These are phyloP conservation scores for Thera britannica DNA, from an alignment of 2,888 invertebrate genomes.

Conservation along the genomic window DNA sequence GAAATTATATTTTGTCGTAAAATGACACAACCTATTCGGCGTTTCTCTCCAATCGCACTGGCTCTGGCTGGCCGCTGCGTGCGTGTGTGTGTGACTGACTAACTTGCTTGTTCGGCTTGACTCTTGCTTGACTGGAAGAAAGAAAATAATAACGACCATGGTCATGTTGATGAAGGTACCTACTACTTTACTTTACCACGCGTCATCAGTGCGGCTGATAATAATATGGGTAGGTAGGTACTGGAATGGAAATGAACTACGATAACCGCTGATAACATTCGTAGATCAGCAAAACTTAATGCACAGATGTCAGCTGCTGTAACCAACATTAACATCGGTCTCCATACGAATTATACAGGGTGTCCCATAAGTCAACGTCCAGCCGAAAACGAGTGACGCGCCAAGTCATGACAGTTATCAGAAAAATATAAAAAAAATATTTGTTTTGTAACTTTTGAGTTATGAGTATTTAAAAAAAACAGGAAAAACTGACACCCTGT, in stretches of 20 bases:
- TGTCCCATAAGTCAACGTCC: too few species aligned
- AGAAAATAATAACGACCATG: too few species aligned
- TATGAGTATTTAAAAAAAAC: too few species aligned
- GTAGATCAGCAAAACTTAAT: conserved; percentile 4
- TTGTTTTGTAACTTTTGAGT: too few species aligned
- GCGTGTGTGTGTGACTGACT: too few species aligned
- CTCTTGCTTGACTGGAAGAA: not conserved
- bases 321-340: not conserved
- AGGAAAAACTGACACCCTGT: too few species aligned
- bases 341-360: too few species aligned
- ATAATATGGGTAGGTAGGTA: not conserved
- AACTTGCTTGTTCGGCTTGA: not conserved
- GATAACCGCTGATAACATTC: conserved; percentile 26
- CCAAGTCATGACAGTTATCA: too few species aligned
- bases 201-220: conserved; percentile 23
- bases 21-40: conserved; percentile 12
- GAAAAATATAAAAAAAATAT: too few species aligned
- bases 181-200: conserved; percentile 7
- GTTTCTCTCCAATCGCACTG: conserved; percentile 25
- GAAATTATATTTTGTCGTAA: not conserved
- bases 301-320: not conserved
- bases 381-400: too few species aligned
- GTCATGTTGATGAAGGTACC: not conserved
- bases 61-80: not conserved
- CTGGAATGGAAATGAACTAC: conserved; percentile 12